Evolutionary conservation across 2,888 invertebrate species (phyloP).

Genomic region (Agrochola litura): DNA sequence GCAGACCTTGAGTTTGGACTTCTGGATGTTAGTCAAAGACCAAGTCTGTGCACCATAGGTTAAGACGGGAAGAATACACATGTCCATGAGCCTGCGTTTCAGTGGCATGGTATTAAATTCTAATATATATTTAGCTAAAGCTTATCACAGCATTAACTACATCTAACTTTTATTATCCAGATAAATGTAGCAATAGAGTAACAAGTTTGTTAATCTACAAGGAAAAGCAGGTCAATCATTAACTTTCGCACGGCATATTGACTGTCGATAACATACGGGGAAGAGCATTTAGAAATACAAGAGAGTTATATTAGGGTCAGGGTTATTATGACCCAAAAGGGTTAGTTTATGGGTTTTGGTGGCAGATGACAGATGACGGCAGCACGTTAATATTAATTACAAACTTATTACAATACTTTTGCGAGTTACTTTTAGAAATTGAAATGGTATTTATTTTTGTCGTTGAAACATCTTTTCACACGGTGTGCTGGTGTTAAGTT

Average conservation of each 20-base stretch:
- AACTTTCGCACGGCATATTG: neutral
- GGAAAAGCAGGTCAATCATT: slow-evolving; percentile 7
- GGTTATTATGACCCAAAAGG: neutral
- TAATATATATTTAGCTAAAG: neutral
- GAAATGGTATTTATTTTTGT: neutral
- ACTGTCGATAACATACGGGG: slow-evolving; percentile 9
- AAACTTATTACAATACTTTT: neutral
- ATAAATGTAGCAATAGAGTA: neutral
- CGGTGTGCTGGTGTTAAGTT: neutral
- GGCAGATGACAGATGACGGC: slow-evolving; percentile 10
- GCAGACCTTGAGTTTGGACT: no score
- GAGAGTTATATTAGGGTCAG: slow-evolving; percentile 16
- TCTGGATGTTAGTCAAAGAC: no score
- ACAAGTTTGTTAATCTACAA: neutral
- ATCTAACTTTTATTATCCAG: neutral
- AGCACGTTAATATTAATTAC: slow-evolving; percentile 5
- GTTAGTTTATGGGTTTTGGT: neutral
- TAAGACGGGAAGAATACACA: no score
- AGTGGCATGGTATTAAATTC: no score
- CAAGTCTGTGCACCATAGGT: no score
- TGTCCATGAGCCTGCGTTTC: no score
- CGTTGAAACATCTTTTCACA: neutral
- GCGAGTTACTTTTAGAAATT: neutral
- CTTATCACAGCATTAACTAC: neutral
- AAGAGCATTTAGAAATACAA: slow-evolving; percentile 8